Evolutionary conservation across 2,113 vertebrate species (phyloP).

Genomic region (Syrrhaptes paradoxus): DNA sequence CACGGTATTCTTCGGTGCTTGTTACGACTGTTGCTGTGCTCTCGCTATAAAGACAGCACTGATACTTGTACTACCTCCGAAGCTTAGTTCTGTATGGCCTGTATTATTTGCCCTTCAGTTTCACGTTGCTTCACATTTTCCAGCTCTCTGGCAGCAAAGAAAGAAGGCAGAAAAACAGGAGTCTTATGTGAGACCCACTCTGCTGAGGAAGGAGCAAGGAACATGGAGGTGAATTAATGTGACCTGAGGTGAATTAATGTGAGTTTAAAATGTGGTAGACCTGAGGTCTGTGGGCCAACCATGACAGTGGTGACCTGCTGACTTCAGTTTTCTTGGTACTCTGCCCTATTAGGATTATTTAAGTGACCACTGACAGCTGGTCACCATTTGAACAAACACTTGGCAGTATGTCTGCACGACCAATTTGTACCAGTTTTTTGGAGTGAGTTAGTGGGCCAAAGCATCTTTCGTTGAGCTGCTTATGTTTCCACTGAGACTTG

Average conservation of each 20-base stretch:
- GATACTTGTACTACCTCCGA: not conserved
- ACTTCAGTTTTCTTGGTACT: not conserved
- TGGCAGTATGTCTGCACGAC: rapidly evolving
- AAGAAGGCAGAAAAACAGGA: not conserved
- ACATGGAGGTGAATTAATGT: not conserved
- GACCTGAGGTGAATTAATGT: not conserved
- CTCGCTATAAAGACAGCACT: not conserved
- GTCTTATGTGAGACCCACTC: rapidly evolving
- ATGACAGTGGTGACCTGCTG: rapidly evolving
- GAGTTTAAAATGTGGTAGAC: not conserved
- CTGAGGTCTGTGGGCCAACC: not conserved
- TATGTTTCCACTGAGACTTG: not conserved
- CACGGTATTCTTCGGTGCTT: not conserved
- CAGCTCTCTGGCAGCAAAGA: not conserved
- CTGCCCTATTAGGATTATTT: not conserved
- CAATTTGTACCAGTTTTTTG: not conserved
- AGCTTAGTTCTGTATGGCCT: not conserved
- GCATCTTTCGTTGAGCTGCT: not conserved
- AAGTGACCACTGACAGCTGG: not conserved
- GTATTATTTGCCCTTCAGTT: not conserved
- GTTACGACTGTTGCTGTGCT: not conserved
- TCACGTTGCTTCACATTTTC: not conserved
- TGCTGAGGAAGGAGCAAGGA: not conserved
- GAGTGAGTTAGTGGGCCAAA: not conserved
- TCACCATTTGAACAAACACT: not conserved